Evolutionary conservation across 2,113 vertebrate species (phyloP).

Genomic region (Ranitomeya variabilis): DNA sequence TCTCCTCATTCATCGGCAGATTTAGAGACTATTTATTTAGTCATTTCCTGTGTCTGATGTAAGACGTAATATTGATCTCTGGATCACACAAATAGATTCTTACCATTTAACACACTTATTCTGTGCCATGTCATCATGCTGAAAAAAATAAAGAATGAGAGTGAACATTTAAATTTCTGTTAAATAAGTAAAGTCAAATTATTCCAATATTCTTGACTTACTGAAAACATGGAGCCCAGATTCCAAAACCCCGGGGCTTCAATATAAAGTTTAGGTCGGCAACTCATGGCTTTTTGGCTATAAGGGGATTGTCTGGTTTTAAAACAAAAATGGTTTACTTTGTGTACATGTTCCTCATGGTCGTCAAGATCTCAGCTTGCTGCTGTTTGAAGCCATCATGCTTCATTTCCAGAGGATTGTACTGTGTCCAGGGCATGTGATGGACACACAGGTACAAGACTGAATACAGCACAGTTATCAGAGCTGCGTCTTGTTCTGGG

Average conservation of each 20-base stretch:
- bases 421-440: too few relatives aligned
- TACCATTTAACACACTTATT: conserved; percentile 59
- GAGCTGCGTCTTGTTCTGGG: too few relatives aligned
- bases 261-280: not conserved
- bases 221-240: not conserved
- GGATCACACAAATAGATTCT: conserved; percentile 37
- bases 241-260: not conserved
- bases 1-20: too few relatives aligned
- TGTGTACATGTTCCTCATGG: not conserved
- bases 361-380: not conserved
- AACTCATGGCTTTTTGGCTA: not conserved
- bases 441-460: too few relatives aligned
- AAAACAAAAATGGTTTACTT: not conserved
- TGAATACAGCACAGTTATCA: too few relatives aligned
- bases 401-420: too few relatives aligned
- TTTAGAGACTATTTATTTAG: not conserved
- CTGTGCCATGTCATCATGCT: conserved; percentile 54
- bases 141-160: conserved; percentile 51
- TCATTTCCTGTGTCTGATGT: not conserved
- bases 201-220: not conserved
- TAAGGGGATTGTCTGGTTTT: too few relatives aligned
- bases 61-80: not conserved
- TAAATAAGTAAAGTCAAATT: too few relatives aligned
- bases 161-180: not conserved
- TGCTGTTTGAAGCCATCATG: too few relatives aligned